Conservation (phyloP, 1,140 invertebrate genomes). For the Littorina saxatilis region DNA sequence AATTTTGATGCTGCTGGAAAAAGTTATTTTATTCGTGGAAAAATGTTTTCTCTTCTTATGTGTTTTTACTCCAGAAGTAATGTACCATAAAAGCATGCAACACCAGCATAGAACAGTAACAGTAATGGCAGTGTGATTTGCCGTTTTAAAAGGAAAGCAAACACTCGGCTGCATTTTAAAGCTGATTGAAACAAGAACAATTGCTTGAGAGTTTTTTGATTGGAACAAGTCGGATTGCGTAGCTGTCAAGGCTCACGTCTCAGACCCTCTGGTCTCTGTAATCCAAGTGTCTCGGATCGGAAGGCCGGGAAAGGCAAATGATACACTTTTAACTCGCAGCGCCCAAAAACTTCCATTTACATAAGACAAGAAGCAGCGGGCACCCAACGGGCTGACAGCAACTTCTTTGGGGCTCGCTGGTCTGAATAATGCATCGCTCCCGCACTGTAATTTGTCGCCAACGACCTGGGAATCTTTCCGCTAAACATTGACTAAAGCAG, state of each 20-base stretch:
- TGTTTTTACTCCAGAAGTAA: too few relatives aligned
- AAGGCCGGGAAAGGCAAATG: conserved; percentile 24
- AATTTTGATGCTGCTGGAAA: too few relatives aligned
- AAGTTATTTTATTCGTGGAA: too few relatives aligned
- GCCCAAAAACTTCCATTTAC: conserved; percentile 20
- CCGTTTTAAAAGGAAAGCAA: neutral
- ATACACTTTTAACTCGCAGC: neutral
- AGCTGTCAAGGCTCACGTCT: conserved; percentile 3
- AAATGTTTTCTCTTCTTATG: too few relatives aligned
- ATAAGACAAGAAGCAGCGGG: neutral
- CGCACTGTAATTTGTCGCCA: conserved; percentile 32
- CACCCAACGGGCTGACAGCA: conserved; percentile 3
- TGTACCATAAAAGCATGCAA: too few relatives aligned
- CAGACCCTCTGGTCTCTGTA: conserved; percentile 7
- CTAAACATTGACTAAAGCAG: conserved; percentile 35
- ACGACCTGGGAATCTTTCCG: conserved; percentile 27
- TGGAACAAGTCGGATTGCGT: conserved; percentile 17
- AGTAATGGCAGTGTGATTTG: too few relatives aligned
- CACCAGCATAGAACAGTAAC: too few relatives aligned
- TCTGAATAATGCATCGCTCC: conserved; percentile 35
- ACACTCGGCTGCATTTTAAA: too few relatives aligned
- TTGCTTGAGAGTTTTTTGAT: neutral
- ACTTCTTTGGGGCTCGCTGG: neutral
- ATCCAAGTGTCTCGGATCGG: conserved; percentile 11
- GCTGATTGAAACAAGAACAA: conserved; percentile 7